Conservation (phyloP, 2,888 invertebrate species). For the Heliconius sara region DNA sequence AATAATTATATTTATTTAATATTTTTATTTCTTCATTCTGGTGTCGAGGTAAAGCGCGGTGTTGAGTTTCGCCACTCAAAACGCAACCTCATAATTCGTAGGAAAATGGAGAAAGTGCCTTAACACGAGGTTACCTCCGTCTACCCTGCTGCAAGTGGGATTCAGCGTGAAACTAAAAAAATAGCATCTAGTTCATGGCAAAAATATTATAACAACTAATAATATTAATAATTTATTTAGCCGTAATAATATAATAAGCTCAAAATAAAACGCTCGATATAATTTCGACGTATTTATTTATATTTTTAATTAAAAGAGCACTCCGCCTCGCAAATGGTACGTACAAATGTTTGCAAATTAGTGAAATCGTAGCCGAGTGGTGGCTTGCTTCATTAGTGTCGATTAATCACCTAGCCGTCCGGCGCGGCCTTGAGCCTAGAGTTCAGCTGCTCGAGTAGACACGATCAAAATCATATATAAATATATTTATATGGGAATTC, state of each 20-base stretch:
- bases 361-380: slow-evolving; percentile 43
- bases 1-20: too few species aligned
- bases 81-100: too few species aligned
- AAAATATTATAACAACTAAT: not conserved
- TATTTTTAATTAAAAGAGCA: slow-evolving; percentile 42
- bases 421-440: slow-evolving; percentile 42
- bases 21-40: too few species aligned
- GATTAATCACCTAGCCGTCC: slow-evolving; percentile 49
- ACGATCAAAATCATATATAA: not conserved
- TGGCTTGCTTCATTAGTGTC: slow-evolving; percentile 48
- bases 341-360: slow-evolving; percentile 46
- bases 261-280: not conserved
- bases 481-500: not conserved
- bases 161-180: too few species aligned
- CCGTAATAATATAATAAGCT: not conserved
- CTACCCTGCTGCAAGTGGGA: too few species aligned
- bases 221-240: slow-evolving; percentile 1
- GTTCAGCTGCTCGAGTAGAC: slow-evolving; percentile 26
- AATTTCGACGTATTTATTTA: slow-evolving; percentile 32
- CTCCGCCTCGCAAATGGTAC: slow-evolving; percentile 41
- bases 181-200: not conserved
- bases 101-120: too few species aligned
- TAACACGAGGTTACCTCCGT: too few species aligned
- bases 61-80: too few species aligned
- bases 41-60: too few species aligned